A percentile compares a stretch with the other conserved stretches of the same genome.
Conservation (phyloP, 2,888 invertebrate species). For the Ormyrus rosae region DNA sequence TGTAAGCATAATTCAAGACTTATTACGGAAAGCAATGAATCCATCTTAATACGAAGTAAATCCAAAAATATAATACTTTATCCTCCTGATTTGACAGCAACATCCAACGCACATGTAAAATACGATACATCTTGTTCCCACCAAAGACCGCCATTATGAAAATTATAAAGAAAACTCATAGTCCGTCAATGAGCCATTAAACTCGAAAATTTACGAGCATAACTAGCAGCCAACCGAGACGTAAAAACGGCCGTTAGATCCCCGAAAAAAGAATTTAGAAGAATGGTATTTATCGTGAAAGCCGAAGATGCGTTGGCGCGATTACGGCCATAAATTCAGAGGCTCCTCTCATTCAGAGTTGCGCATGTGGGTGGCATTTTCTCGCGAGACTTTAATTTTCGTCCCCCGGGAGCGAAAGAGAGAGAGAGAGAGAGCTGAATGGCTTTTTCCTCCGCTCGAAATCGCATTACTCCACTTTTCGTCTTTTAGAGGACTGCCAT, state of each 20-base stretch:
- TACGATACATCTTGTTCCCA: slow-evolving; percentile 1
- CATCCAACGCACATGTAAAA: too few relatives aligned
- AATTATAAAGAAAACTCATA: slow-evolving; percentile 11
- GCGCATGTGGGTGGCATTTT: slow-evolving; percentile 46
- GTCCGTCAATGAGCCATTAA: background rate
- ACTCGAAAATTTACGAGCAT: slow-evolving; percentile 7
- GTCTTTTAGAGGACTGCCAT: slow-evolving; percentile 66
- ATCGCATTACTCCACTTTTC: slow-evolving; percentile 65
- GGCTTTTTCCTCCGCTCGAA: slow-evolving; percentile 4
- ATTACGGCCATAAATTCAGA: slow-evolving; percentile 21
- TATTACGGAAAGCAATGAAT: too few relatives aligned
- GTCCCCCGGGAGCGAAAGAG: background rate
- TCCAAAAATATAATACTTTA: too few relatives aligned
- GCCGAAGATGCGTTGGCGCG: background rate
- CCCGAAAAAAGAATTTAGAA: background rate
- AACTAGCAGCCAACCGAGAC: slow-evolving; percentile 1
- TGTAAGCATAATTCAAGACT: too few relatives aligned
- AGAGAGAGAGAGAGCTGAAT: background rate
- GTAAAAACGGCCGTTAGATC: slow-evolving; percentile 32
- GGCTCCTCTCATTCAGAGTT: background rate
- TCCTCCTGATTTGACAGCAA: too few relatives aligned
- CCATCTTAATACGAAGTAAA: too few relatives aligned
- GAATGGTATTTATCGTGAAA: slow-evolving; percentile 14
- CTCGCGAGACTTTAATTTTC: slow-evolving; percentile 4
- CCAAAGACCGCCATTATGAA: slow-evolving; percentile 10